Evolutionary conservation across 2,888 invertebrate genomes (phyloP).

Genomic region (Morpho achilles): DNA sequence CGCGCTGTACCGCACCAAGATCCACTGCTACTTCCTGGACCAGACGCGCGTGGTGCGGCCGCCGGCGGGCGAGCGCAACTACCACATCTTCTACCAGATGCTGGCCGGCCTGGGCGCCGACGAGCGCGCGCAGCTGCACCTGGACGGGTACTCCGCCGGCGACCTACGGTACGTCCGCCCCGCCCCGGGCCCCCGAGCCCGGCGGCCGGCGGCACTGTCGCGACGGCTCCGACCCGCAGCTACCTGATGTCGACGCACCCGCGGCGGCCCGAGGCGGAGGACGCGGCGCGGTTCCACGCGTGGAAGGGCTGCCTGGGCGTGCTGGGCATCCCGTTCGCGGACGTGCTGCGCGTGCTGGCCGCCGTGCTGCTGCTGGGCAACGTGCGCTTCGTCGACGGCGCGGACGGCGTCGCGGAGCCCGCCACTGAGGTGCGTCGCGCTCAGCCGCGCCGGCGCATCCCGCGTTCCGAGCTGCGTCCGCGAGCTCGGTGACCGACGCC

Average conservation of each 20-base stretch:
- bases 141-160: slow-evolving; percentile 90
- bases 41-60: slow-evolving; percentile 94
- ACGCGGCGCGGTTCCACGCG: slow-evolving; percentile 84
- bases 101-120: slow-evolving; percentile 92
- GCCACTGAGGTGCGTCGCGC: slow-evolving; percentile 81
- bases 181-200: too few species aligned
- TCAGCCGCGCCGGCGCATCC: too few species aligned
- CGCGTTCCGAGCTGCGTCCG: too few species aligned
- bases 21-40: slow-evolving; percentile 97
- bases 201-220: too few species aligned
- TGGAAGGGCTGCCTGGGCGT: slow-evolving; percentile 96
- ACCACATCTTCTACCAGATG: slow-evolving; percentile 98
- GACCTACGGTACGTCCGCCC: slow-evolving; percentile 81
- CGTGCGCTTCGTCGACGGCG: slow-evolving; percentile 91
- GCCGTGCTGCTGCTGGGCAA: slow-evolving; percentile 95
- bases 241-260: slow-evolving; percentile 79
- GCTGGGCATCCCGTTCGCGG: slow-evolving; percentile 95
- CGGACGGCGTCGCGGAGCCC: slow-evolving; percentile 86
- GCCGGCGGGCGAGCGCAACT: slow-evolving; percentile 93
- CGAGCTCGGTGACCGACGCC: slow-evolving; percentile 59
- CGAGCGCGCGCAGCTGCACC: slow-evolving; percentile 91
- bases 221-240: slow-evolving; percentile 29
- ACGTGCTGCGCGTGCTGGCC: slow-evolving; percentile 94
- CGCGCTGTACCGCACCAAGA: slow-evolving; percentile 95
- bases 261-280: slow-evolving; percentile 67